Evolutionary conservation across 2,113 vertebrate genomes (phyloP).

Genomic region (Eudorcas thomsonii): DNA sequence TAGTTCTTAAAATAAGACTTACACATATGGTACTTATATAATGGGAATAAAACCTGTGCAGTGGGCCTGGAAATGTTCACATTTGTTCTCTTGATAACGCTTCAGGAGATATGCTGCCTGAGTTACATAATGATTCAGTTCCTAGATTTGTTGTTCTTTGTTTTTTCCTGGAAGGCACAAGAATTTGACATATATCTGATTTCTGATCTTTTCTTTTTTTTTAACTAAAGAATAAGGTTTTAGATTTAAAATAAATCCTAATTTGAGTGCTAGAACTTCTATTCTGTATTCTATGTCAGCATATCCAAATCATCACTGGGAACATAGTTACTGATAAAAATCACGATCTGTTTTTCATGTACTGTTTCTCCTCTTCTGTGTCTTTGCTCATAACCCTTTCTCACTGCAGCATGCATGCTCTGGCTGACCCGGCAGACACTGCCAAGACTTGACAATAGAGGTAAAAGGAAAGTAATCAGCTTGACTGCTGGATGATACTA

Average conservation of each 20-base stretch:
- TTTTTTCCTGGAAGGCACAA: slow-evolving; percentile 48
- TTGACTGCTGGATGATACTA: slow-evolving; percentile 24
- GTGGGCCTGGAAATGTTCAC: slow-evolving; percentile 33
- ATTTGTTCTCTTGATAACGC: slow-evolving; percentile 40
- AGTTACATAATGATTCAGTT: slow-evolving; percentile 45
- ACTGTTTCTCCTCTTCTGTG: neutral
- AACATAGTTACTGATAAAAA: neutral
- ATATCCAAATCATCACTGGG: neutral
- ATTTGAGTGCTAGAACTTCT: neutral
- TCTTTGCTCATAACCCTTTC: neutral
- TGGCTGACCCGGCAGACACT: neutral
- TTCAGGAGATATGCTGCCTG: slow-evolving; percentile 30
- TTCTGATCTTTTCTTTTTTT: neutral
- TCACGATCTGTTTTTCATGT: neutral
- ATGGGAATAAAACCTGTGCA: slow-evolving; percentile 58
- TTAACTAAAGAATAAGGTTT: neutral
- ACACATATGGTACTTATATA: slow-evolving; percentile 76
- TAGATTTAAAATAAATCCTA: neutral
- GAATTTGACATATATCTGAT: neutral
- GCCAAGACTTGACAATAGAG: neutral
- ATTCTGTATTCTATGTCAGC: neutral
- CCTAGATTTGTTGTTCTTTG: neutral
- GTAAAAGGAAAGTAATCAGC: slow-evolving; percentile 1
- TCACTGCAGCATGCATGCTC: neutral
- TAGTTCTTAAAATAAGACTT: slow-evolving; percentile 71